These are phyloP conservation scores for Fistularia tabacaria DNA, from an alignment of 2,797 vertebrate genomes.

Conservation along the genomic window DNA sequence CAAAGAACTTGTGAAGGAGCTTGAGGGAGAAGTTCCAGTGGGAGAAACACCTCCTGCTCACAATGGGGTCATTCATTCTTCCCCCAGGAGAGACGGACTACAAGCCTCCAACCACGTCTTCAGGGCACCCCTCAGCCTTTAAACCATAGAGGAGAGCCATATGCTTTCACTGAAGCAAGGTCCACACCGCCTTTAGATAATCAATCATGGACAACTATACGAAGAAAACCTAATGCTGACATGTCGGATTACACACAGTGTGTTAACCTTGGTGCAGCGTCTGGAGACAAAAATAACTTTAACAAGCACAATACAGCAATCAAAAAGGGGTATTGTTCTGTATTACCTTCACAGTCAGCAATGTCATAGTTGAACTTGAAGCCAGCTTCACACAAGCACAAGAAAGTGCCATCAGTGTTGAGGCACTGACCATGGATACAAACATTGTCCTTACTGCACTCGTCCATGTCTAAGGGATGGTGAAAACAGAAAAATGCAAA, in stretches of 20 bases:
- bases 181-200: conserved; percentile 39
- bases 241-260: conserved; percentile 24
- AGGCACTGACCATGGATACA: conserved; percentile 65
- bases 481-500: conserved; percentile 4
- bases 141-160: conserved; percentile 36
- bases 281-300: conserved; percentile 18
- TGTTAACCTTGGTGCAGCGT: conserved; percentile 17
- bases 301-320: conserved; percentile 14
- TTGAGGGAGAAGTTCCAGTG: conserved; percentile 66
- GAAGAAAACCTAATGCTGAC: conserved; percentile 40
- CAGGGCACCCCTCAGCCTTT: conserved; percentile 38
- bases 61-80: conserved; percentile 70
- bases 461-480: conserved; percentile 59
- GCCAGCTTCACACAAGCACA: conserved; percentile 71
- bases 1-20: conserved; percentile 71
- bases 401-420: conserved; percentile 69
- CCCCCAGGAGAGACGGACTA: conserved; percentile 36
- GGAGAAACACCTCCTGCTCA: conserved; percentile 70
- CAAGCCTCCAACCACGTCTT: conserved; percentile 46
- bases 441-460: conserved; percentile 65
- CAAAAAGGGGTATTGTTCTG: not conserved
- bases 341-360: conserved; percentile 71
- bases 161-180: conserved; percentile 27
- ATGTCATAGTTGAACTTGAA: conserved; percentile 65
- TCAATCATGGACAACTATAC: conserved; percentile 47